Evolutionary conservation across 2,797 vertebrate genomes (phyloP).

Genomic region (Premnoplex brunnescens): DNA sequence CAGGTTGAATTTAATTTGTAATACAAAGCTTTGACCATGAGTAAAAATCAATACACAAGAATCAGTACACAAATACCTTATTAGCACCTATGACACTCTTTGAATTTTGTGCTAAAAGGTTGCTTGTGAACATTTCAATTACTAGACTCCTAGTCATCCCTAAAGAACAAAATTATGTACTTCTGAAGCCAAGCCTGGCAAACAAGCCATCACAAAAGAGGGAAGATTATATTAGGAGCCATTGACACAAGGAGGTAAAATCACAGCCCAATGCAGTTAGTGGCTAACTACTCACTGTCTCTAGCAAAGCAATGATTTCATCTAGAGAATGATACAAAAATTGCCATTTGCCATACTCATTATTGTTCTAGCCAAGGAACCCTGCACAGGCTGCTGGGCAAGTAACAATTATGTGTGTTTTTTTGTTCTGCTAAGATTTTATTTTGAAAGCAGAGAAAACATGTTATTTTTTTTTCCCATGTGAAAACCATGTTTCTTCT

Average conservation of each 20-base stretch:
- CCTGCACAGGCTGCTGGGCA: not conserved
- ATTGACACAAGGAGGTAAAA: not conserved
- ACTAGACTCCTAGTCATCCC: not conserved
- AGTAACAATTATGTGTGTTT: not conserved
- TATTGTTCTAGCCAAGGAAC: not conserved
- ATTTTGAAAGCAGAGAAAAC: not conserved
- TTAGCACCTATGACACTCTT: not conserved
- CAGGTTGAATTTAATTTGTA: not conserved
- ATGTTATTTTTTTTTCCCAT: not conserved
- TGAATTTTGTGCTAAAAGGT: not conserved
- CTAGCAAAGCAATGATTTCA: not conserved
- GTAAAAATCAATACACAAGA: not conserved
- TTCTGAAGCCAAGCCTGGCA: not conserved
- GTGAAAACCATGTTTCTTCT: not conserved
- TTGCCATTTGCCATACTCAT: not conserved
- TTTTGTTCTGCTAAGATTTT: not conserved
- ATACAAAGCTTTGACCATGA: not conserved
- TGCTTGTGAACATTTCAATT: not conserved
- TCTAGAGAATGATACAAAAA: not conserved
- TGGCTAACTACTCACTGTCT: not conserved
- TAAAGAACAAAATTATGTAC: not conserved
- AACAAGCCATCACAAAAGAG: not conserved
- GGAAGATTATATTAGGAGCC: not conserved
- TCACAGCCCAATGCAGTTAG: not conserved
- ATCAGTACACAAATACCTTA: not conserved